These are phyloP conservation scores for Gadopsis bispinosus DNA, from an alignment of 2,797 vertebrate species.

Conservation along the genomic window DNA sequence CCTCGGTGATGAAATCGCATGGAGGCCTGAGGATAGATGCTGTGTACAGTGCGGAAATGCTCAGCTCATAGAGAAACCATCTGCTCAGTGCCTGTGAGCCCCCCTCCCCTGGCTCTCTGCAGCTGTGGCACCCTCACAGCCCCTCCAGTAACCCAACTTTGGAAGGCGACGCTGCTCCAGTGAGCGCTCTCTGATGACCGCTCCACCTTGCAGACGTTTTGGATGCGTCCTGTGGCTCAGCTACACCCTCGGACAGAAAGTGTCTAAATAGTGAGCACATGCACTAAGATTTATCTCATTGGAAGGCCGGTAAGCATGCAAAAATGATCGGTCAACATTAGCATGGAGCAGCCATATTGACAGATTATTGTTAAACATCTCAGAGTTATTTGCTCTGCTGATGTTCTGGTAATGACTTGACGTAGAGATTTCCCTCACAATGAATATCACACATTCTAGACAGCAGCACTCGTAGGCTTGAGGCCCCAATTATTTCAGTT, in stretches of 20 bases:
- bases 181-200: slow-evolving; percentile 11
- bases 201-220: slow-evolving; percentile 3
- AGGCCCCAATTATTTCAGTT: slow-evolving; percentile 58
- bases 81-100: slow-evolving; percentile 24
- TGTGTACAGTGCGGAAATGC: slow-evolving; percentile 9
- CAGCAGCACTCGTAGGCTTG: slow-evolving; percentile 18
- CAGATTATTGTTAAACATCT: slow-evolving; percentile 58
- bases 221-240: neutral
- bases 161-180: neutral
- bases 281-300: slow-evolving; percentile 8
- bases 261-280: slow-evolving; percentile 8
- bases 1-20: slow-evolving; percentile 19
- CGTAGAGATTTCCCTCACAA: slow-evolving; percentile 43
- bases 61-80: slow-evolving; percentile 47
- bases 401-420: slow-evolving; percentile 52
- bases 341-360: slow-evolving; percentile 34
- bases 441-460: slow-evolving; percentile 36
- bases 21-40: slow-evolving; percentile 14
- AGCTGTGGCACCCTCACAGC: slow-evolving; percentile 12
- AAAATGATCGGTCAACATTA: slow-evolving; percentile 48
- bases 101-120: slow-evolving; percentile 22
- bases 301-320: neutral
- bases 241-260: neutral
- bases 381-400: slow-evolving; percentile 54
- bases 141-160: neutral